Percentiles rank a stretch among this genome's conserved stretches.
phyloP scores from a whole-genome alignment of 2,113 vertebrate species.

The Tragelaphus buxtoni region DNA sequence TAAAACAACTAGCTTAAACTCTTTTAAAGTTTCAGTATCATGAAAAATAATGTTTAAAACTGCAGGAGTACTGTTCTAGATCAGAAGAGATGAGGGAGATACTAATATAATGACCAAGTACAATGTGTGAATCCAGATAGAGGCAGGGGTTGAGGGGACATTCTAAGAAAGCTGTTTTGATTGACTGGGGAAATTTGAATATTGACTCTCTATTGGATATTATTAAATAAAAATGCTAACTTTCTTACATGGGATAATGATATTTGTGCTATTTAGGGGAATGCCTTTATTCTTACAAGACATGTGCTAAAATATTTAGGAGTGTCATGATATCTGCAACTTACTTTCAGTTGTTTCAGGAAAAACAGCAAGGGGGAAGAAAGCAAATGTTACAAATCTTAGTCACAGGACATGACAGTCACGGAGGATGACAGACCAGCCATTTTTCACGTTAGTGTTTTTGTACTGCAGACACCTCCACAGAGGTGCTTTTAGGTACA shows the following conservation, averaged over 20 bases:
- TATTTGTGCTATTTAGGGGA: not conserved
- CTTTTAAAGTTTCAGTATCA: not conserved
- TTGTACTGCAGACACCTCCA: not conserved
- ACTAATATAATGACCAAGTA: not conserved
- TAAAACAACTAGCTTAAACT: not conserved
- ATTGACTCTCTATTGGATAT: not conserved
- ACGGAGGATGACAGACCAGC: not conserved
- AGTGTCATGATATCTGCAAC: not conserved
- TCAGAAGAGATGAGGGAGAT: not conserved
- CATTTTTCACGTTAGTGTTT: not conserved
- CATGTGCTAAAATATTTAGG: not conserved
- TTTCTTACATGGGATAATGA: not conserved
- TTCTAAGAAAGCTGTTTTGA: not conserved
- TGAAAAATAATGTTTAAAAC: not conserved
- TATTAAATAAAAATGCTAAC: not conserved
- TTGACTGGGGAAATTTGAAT: not conserved
- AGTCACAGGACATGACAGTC: not conserved
- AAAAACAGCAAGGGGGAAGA: not conserved
- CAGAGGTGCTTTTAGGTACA: not conserved
- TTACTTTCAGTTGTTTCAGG: slow-evolving; percentile 4
- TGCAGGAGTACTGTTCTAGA: not conserved
- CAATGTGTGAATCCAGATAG: not conserved
- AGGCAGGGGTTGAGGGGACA: not conserved
- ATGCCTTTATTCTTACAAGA: not conserved
- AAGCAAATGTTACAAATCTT: not conserved